phyloP scores from a whole-genome alignment of 2,888 invertebrate species.

The Ashinkailepas kermadecensis region DNA sequence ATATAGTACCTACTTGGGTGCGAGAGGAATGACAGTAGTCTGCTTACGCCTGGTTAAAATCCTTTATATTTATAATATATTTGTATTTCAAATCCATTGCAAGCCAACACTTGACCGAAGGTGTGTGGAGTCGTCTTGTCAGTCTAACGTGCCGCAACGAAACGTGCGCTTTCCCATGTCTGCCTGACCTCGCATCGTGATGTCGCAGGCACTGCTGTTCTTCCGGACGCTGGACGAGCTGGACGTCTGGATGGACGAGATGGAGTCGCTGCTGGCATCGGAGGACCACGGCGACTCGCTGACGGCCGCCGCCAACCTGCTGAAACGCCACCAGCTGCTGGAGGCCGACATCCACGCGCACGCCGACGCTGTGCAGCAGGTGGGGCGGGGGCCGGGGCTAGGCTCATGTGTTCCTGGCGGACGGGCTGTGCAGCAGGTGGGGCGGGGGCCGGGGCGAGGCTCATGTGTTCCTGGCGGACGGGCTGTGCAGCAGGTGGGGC shows the following conservation, averaged over 20 bases:
- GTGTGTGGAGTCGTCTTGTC: too few relatives aligned
- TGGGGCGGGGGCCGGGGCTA: constrained; percentile 56
- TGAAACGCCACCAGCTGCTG: constrained; percentile 55
- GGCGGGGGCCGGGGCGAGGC: constrained; percentile 50
- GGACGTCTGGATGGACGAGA: constrained; percentile 85
- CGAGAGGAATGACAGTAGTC: too few relatives aligned
- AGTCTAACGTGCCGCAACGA: too few relatives aligned
- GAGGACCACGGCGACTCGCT: constrained; percentile 81
- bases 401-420: too few relatives aligned
- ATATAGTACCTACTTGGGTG: too few relatives aligned
- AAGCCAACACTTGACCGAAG: too few relatives aligned
- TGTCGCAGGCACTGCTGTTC: constrained; percentile 66
- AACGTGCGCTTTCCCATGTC: too few relatives aligned
- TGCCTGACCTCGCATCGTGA: not conserved
- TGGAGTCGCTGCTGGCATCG: constrained; percentile 64
- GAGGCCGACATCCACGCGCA: constrained; percentile 79
- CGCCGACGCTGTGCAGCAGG: constrained; percentile 68
- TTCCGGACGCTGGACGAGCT: constrained; percentile 85
- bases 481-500: too few relatives aligned
- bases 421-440: constrained; percentile 70
- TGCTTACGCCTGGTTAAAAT: too few relatives aligned
- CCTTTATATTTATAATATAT: too few relatives aligned
- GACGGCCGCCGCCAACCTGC: constrained; percentile 70
- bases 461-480: too few relatives aligned
- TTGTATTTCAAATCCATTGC: too few relatives aligned